Base-by-base conservation (phyloP, 2,797 vertebrate genomes). In the Sebastes miniatus region DNA sequence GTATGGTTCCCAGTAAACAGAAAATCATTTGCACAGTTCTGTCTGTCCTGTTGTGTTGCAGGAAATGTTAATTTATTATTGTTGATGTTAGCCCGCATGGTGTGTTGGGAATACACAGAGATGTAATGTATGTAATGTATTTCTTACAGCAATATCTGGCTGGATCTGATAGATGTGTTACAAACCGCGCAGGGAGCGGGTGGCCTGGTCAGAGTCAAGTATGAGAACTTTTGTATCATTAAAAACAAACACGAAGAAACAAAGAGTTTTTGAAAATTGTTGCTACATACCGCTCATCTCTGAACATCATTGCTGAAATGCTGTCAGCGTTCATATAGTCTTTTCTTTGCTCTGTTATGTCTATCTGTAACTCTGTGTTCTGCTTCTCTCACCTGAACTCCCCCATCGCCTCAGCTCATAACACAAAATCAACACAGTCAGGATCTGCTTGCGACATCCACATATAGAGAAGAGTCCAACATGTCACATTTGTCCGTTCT, bases 391-490 rank as follows among this genome's bases (percentile, higher is more conserved):
- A 71, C 73, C 71, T 67, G 62, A 65, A 39, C 80, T 89, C 93
- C 85, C 92, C 63, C 59, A 43, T 91, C 91, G 85, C 90, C 90
- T 90, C 34, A 8, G 84, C 90, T 93, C 91, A 93, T 93, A 93
- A 92, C 78, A 71, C 76, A 89, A 66, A 91, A 83, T 81, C 87
- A 91, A 91, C 91, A 92, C 63, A 29, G 62, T 50, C 71, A 54
- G 70, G 5, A 32, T 69, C 71, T 18, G 27, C 69, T 36, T 9
- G 20, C 56, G 43, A 71, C 75, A 68, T 77, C 76, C 62, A 16
- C 73, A 65, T 6, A 11, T n/a, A 32, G 16, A 43, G 50, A 58
- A 29, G 4, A 66, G 13, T 77, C 59, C 36, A 18, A 64, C 36
- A 66, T 73, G 34, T 69, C 73, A 57, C 69, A 27, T 65, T 13